phyloP scores from a whole-genome alignment of 92 coral and sea anemone genomes.

The Parazoanthus swiftii region DNA sequence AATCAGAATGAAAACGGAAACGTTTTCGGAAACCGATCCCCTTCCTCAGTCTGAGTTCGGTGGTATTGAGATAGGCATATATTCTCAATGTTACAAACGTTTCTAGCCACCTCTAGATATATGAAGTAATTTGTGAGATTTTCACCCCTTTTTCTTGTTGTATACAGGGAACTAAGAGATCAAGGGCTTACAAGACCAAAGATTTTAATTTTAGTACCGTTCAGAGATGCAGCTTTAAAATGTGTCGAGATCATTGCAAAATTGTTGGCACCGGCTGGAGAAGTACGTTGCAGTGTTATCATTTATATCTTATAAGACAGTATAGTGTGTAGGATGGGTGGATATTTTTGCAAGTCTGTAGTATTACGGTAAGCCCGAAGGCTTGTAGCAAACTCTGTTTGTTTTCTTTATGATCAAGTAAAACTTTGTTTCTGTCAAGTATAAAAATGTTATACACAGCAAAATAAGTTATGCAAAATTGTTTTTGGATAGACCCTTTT shows the following conservation, averaged over 20 bases:
- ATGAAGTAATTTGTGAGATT: background rate
- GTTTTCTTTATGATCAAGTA: background rate
- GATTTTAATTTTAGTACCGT: constrained; percentile 87
- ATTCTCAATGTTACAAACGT: too few relatives aligned
- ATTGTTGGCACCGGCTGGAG: constrained; percentile 61
- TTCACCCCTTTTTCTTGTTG: background rate
- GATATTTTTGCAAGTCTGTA: too few relatives aligned
- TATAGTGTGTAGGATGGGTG: too few relatives aligned
- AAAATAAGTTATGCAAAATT: background rate
- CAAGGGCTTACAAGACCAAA: constrained; percentile 97
- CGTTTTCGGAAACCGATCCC: background rate
- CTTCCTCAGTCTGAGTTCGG: too few relatives aligned
- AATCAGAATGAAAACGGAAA: too few relatives aligned
- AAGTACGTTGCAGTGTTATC: constrained; percentile 43
- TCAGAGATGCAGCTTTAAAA: constrained; percentile 87
- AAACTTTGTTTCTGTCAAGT: background rate
- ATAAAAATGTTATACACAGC: background rate
- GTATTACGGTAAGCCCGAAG: too few relatives aligned
- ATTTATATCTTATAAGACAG: too few relatives aligned
- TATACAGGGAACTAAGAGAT: constrained; percentile 81
- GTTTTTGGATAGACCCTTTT: too few relatives aligned
- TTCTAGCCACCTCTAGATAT: too few relatives aligned
- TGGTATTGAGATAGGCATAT: too few relatives aligned
- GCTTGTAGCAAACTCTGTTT: too few relatives aligned
- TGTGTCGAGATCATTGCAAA: constrained; percentile 65